These are phyloP conservation scores for Desoria tigrina DNA, from an alignment of 2,888 invertebrate species.

Conservation along the genomic window DNA sequence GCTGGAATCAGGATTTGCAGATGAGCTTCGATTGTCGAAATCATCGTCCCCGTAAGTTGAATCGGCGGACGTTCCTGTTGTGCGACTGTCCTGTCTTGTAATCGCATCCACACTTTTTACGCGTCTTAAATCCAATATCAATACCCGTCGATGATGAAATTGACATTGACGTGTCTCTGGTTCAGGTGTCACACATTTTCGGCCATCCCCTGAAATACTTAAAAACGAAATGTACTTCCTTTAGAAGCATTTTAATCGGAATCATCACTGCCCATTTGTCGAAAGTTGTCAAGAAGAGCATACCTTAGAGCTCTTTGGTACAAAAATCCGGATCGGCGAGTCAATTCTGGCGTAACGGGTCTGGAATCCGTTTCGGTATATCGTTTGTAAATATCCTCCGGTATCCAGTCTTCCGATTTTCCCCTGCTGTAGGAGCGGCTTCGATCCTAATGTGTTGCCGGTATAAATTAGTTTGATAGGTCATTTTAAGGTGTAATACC, in stretches of 20 bases:
- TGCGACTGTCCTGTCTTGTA: slow-evolving; percentile 49
- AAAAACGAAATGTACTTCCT: background rate
- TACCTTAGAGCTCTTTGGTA: slow-evolving; percentile 39
- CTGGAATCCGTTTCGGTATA: slow-evolving; percentile 84
- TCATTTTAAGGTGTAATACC: background rate
- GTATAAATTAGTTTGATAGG: background rate
- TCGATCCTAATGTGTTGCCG: slow-evolving; percentile 33
- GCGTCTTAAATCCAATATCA: slow-evolving; percentile 71
- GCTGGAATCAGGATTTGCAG: slow-evolving; percentile 45
- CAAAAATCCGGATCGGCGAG: slow-evolving; percentile 31
- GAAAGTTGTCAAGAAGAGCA: no score
- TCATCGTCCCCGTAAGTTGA: slow-evolving; percentile 49
- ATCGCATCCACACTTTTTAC: slow-evolving; percentile 53
- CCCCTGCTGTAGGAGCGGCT: slow-evolving; percentile 27
- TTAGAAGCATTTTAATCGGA: background rate
- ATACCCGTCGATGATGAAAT: slow-evolving; percentile 62
- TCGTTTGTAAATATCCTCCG: slow-evolving; percentile 73
- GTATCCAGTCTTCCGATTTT: slow-evolving; percentile 65
- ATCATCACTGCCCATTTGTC: background rate
- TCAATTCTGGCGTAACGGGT: slow-evolving; percentile 69
- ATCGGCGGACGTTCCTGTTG: slow-evolving; percentile 47
- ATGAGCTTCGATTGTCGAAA: slow-evolving; percentile 41
- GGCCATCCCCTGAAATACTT: slow-evolving; percentile 32
- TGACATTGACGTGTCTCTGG: slow-evolving; percentile 56
- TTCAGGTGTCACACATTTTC: slow-evolving; percentile 71